phyloP scores from a whole-genome alignment of 2,113 vertebrate genomes.

The Clarias batrachus region DNA sequence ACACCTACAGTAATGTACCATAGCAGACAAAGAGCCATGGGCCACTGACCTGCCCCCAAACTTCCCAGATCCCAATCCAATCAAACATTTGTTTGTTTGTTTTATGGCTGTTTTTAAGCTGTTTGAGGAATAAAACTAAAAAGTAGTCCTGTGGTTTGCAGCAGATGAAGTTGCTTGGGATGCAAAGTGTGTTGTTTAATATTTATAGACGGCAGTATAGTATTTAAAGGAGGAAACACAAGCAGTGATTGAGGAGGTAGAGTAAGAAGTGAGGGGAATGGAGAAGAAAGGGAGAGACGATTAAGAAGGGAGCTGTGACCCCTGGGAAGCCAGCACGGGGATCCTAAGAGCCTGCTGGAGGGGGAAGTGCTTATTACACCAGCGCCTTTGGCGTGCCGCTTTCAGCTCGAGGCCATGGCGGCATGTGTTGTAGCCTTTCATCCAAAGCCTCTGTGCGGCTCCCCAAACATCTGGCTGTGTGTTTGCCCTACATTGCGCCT shows the following conservation, averaged over 20 bases:
- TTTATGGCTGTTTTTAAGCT: not conserved
- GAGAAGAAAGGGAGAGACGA: not conserved
- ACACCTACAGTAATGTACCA: no score
- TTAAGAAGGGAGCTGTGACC: slow-evolving; percentile 28
- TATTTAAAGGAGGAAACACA: not conserved
- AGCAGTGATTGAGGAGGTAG: slow-evolving; percentile 11
- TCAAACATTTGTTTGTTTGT: no score
- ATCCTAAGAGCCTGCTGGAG: slow-evolving; percentile 47
- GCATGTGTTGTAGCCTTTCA: slow-evolving; percentile 50
- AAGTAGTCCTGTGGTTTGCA: not conserved
- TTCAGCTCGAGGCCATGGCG: slow-evolving; percentile 38
- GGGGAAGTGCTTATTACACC: slow-evolving; percentile 48
- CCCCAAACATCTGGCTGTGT: slow-evolving; percentile 53
- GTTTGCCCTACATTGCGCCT: slow-evolving; percentile 47
- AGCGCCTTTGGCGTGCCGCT: slow-evolving; percentile 38
- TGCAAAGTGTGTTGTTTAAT: slow-evolving; percentile 37
- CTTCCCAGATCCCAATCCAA: no score
- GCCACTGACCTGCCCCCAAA: no score
- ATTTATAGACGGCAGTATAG: slow-evolving; percentile 41
- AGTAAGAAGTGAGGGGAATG: not conserved
- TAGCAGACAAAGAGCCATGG: no score
- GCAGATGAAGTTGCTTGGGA: not conserved
- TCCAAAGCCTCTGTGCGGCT: slow-evolving; percentile 39
- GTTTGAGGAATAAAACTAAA: not conserved
- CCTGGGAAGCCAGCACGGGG: slow-evolving; percentile 30